phyloP scores from a whole-genome alignment of 2,113 vertebrate genomes.

The Castor canadensis region DNA sequence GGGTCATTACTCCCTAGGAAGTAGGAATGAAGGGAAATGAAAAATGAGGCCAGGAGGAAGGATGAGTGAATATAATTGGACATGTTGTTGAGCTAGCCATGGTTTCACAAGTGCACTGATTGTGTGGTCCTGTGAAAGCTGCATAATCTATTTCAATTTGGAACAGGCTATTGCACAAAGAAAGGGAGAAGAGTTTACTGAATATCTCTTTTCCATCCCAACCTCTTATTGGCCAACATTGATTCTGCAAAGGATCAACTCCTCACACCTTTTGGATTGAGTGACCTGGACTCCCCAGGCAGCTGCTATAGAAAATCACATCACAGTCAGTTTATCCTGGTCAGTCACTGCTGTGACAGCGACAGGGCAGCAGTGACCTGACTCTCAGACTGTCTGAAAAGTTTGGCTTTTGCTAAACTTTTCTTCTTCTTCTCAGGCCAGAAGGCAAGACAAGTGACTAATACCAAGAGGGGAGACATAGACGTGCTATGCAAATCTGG shows the following conservation, averaged over 20 bases:
- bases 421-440: neutral
- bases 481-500: fast-evolving
- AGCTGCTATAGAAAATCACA: neutral
- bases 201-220: neutral
- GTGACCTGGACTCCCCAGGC: neutral
- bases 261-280: fast-evolving
- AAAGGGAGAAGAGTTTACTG: neutral
- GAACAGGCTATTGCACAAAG: neutral
- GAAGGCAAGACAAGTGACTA: neutral
- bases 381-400: neutral
- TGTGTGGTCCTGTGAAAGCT: neutral
- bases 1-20: neutral
- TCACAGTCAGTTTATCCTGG: neutral
- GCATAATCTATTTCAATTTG: neutral
- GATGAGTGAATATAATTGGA: no score
- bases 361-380: neutral
- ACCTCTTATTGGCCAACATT: neutral
- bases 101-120: neutral
- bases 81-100: fast-evolving
- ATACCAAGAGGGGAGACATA: fast-evolving
- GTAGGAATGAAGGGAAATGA: neutral
- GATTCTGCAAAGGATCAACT: neutral
- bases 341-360: no score
- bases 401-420: neutral
- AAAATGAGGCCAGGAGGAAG: neutral